Base-by-base conservation (phyloP, 2,113 vertebrate species). In the Choloepus hoffmanni region DNA sequence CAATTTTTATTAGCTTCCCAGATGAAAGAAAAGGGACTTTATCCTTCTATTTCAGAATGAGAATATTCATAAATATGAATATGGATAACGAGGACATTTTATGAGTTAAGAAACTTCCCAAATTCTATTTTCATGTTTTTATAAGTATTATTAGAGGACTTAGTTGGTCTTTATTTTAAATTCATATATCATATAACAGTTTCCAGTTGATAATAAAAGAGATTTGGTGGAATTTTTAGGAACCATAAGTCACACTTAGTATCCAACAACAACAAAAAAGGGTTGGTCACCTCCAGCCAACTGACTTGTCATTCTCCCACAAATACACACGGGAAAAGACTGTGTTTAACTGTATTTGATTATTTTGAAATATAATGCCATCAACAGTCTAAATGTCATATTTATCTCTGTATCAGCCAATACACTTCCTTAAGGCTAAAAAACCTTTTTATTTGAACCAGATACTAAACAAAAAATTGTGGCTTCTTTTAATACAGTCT, bases 381-480 rank as follows among this genome's bases (percentile, higher is more conserved):
- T 70, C 7, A 55, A 81, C 1, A 82, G 24, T 73, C 60, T 82
- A 15, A 48, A 72, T 72, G 36, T 68, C 30, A 73, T 8, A n/a
- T 18, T 53, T 85, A 16, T 91, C 83, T 96, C 50, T 74, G 62
- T n/a, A 77, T 12, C 53, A 89, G 58, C 26, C 58, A 76, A 24
- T 73, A 65, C 65, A 4, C 76, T 91, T 89, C 78, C 85, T 79
- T 63, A 87, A 7, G 11, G 28, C 70, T 89, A 94, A 91, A 97
- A 85, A n/a, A 90, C 15, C 26, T 30, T 86, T 83, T 72, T 12
- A 94, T 79, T 65, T 92, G 40, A 94, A 93, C 16, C 15, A 91
- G 21, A 89, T 72, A 76, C 36, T 40, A 68, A 84, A 60, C 24
- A 93, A 86, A 81, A 68, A 89, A 81, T 2, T 86, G 14, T 81